A percentile compares a stretch with the other conserved stretches of the same genome.
Conservation (phyloP, 2,113 vertebrate species). For the Ptyas mucosa region DNA sequence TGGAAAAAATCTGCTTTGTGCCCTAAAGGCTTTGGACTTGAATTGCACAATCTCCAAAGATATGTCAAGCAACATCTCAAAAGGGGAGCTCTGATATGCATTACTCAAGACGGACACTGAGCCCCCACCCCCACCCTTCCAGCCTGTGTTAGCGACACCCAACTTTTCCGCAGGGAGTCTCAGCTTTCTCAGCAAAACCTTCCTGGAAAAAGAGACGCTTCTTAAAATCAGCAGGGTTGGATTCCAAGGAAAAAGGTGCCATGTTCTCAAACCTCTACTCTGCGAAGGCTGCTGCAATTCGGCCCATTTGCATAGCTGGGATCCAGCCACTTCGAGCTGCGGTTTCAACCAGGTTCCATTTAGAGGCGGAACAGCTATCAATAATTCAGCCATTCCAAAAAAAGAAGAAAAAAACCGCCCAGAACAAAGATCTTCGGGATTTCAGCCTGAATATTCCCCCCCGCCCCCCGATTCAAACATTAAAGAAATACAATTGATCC, state of each 20-base stretch:
- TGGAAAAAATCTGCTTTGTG: neutral
- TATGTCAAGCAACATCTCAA: neutral
- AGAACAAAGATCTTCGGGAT: neutral
- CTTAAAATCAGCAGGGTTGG: neutral
- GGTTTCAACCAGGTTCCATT: neutral
- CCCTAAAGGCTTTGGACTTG: neutral
- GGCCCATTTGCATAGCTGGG: neutral
- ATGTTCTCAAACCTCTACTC: neutral
- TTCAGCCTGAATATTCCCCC: constrained; percentile 39
- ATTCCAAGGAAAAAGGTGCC: neutral
- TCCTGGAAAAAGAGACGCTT: neutral
- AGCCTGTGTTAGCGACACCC: neutral
- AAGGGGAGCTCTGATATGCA: neutral
- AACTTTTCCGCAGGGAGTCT: neutral
- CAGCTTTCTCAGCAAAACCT: neutral
- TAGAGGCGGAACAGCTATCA: constrained; percentile 37
- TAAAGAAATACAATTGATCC: constrained; percentile 27
- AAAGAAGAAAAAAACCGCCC: neutral
- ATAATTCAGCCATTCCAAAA: constrained; percentile 17
- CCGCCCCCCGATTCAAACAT: constrained; percentile 14
- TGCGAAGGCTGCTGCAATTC: neutral
- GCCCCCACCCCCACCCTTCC: too few relatives aligned
- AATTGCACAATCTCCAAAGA: neutral
- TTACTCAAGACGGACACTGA: too few relatives aligned
- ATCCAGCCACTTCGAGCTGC: fast-evolving